Evolutionary conservation across 2,113 vertebrate species (phyloP), one percentile per base, ranked within the genome.

Genomic region (Chaetura pelagica): DNA sequence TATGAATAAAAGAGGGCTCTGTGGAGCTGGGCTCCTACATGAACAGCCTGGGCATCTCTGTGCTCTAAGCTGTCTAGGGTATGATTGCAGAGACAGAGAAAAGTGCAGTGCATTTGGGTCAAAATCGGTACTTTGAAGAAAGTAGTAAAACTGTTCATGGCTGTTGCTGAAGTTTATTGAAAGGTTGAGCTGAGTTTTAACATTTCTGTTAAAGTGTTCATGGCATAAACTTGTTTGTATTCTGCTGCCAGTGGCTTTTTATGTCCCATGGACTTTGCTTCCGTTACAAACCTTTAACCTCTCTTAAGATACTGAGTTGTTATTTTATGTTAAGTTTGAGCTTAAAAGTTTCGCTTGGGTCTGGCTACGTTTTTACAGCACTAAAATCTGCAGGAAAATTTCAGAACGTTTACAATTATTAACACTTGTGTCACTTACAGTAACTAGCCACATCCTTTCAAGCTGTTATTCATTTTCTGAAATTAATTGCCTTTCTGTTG

Each of bases 11-110:
- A 29, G 32, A 64, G 40, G 15, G 32, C 18, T 72, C 9, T 7
- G 23, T 6, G 64, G 42, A 62, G 24, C 54, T 46, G 57, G 12
- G 38, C 61, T 78, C 14, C 30, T 61, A 2, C 12, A 11, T 48
- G 23, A 64, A 6, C 29, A 57, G 18, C 48, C 4, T 16, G 35
- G 46, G 2, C 10, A 30, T 68, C 34, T 63, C 3, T 4, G 0
- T n/a, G 21, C 54, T 83, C 85, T 21, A 69, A 13, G 9, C 54
- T 62, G 42, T 34, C 8, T 42, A 12, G 13, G 2, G 1, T 61
- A 7, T 54, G 35, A 13, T 69, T 80, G 40, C 48, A 57, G 29
- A 81, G 21, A 13, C 38, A 24, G 40, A 87, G 27, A 51, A 73
- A 90, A 72, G 18, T 44, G 29, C 46, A 59, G 62, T 20, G 34